Evolutionary conservation across 2,888 invertebrate genomes (phyloP), one percentile per base, ranked within the genome.

Genomic region (Lissocephala sabroskyi): DNA sequence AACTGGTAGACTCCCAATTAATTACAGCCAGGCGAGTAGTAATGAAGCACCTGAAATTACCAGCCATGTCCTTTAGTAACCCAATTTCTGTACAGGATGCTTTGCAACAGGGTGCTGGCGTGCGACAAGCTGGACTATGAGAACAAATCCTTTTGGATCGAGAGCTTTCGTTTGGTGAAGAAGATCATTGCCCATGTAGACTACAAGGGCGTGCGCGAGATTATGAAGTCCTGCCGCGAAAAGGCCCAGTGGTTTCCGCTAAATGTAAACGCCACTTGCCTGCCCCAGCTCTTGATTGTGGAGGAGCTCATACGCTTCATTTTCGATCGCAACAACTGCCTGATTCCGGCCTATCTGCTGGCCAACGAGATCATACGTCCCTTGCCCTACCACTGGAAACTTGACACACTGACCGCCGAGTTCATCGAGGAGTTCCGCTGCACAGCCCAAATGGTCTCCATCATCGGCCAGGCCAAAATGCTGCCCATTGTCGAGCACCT

Each of bases 371-470:
- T 98, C 62, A 93, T 95, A 76, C 97, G 97, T 81, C 81, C 82
- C 2, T 81, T 81, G 49, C 81, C 83, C 2, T 80, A 96, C 39
- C 97, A 98, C 84, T 98, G 97, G 97, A 92, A 93, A 87, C 86
- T 98, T 36, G 93, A 96, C 26, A 90, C 91, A 78, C 84, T 96
- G 18, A 88, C 98, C 79, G 92, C 95, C 2, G 91, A 91, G 79
- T 96, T 96, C 84, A 92, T 97, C 2, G 95, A 97, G 81, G 95
- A 95, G 84, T 98, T 98, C 83, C 90, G 95, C 59, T 91, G 93
- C 10, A 93, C 95, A 53, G 97, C 97, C 0, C 97, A 98, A 86
- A 97, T 98, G 95, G 94, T 97, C 0, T 94, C 97, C 0, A 94
- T 97, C 47, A 91, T 94, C 59, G 95, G 95, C 0, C 93, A 96